Evolutionary conservation across 2,797 vertebrate species (phyloP).

Genomic region (Typhlichthys eigenmanni): DNA sequence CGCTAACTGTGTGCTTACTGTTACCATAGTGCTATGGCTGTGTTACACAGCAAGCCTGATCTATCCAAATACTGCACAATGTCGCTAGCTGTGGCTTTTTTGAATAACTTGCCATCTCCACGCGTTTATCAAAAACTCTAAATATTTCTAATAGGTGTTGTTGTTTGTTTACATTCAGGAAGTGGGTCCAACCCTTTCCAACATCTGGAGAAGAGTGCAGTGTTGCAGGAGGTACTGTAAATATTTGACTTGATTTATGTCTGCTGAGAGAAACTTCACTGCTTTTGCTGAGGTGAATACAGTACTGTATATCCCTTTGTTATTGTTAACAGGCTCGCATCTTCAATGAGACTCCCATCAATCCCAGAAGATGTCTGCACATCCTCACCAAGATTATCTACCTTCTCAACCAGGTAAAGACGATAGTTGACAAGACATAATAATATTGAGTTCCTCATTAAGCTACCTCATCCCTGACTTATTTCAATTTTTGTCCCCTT

Average conservation of each 20-base stretch:
- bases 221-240: slow-evolving; percentile 90
- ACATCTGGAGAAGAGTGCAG: slow-evolving; percentile 96
- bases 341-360: slow-evolving; percentile 98
- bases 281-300: neutral
- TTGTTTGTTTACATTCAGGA: slow-evolving; percentile 72
- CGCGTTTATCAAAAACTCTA: neutral
- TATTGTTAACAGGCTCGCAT: slow-evolving; percentile 84
- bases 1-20: no score
- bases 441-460: neutral
- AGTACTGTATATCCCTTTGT: neutral
- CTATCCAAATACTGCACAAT: no score
- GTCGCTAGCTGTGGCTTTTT: neutral
- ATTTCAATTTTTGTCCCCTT: neutral
- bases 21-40: no score
- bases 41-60: no score
- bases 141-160: neutral
- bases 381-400: slow-evolving; percentile 99
- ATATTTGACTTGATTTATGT: fast-evolving
- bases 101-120: neutral
- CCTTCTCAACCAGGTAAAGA: slow-evolving; percentile 91
- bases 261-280: neutral
- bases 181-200: slow-evolving; percentile 97
- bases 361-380: slow-evolving; percentile 95
- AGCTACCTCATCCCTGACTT: neutral
- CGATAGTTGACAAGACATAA: fast-evolving